Evolutionary conservation across 1,140 invertebrate genomes (phyloP), one percentile per base, ranked within the genome.

Genomic region (Nylanderia fulva): DNA sequence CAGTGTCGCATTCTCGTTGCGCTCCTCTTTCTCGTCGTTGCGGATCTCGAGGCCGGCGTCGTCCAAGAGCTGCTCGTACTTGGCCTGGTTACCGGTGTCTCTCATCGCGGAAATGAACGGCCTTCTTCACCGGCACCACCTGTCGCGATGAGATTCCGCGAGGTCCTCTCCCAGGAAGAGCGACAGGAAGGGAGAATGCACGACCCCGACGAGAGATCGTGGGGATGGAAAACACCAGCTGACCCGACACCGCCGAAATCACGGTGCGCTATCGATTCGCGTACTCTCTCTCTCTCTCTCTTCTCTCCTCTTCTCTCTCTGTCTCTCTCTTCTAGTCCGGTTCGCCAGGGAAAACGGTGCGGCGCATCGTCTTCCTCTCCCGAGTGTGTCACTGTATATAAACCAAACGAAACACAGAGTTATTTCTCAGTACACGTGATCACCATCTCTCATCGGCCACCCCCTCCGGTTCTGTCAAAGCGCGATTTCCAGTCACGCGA

Each of bases 51-150:
- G 68, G 8, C 77, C 85, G 68, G 88, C 88, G 45, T 89, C 85
- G 58, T 90, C 88, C 69, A 89, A 90, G n/a, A 90, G 75, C 45
- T 90, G 61, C 63, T 89, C 85, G 58, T 90, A 90, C 39, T 89
- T 90, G 48, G 64, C 77, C 52, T 88, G 85, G 29, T 60, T 61
- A 39, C 74, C 60, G 5, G 88, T 86, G 75, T 90, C 88, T 90
- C 88, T 90, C 88, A 90, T 90, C 60, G 74, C 83, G 76, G 21
- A 69, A 15, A 33, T n/a, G 29, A 9, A 11, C 54, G 9, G 8
- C 21, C 27, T 27, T 36, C 56, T 52, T 56, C 33, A 56, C 6
- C 21, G 36, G 11, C 15, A 39, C 39, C 18, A 1, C 15, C 45
- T 21, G 29, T 11, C 15, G 7, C 18, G 2, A 4, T 68, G n/a